A percentile compares a stretch with the other conserved stretches of the same genome.
Conservation (phyloP, 1,140 invertebrate genomes). For the Pogonomyrmex barbatus region DNA sequence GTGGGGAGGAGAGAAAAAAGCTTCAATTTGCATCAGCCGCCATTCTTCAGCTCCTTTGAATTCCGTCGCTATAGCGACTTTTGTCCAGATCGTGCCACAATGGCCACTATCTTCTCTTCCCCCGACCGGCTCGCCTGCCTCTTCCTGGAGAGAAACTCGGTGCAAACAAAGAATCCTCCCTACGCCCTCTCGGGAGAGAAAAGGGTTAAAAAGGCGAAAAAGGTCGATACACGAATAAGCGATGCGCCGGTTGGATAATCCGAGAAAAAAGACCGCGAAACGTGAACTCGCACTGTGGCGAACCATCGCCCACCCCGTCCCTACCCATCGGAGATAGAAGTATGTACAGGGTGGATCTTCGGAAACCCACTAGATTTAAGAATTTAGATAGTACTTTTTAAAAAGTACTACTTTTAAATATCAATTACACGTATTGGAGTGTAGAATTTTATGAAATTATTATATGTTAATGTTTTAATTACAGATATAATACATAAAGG, state of each 20-base stretch:
- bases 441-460: not conserved
- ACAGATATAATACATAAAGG: not conserved
- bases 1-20: constrained; percentile 65
- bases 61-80: constrained; percentile 83
- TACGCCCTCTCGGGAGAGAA: constrained; percentile 76
- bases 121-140: constrained; percentile 69
- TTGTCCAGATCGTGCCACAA: constrained; percentile 83
- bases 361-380: constrained; percentile 65
- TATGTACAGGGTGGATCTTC: constrained; percentile 71
- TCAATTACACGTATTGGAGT: not conserved
- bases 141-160: constrained; percentile 78
- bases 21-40: constrained; percentile 82
- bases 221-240: constrained; percentile 82
- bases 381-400: constrained; percentile 30
- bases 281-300: constrained; percentile 81
- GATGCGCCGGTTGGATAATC: constrained; percentile 81
- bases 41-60: constrained; percentile 82
- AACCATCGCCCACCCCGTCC: constrained; percentile 59
- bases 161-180: constrained; percentile 81
- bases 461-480: not conserved
- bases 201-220: constrained; percentile 81
- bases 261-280: constrained; percentile 79
- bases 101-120: constrained; percentile 81
- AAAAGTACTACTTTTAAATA: not conserved
- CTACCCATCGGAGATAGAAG: constrained; percentile 61